These are phyloP conservation scores for Pionites leucogaster DNA, from an alignment of 2,113 vertebrate genomes.

Conservation along the genomic window DNA sequence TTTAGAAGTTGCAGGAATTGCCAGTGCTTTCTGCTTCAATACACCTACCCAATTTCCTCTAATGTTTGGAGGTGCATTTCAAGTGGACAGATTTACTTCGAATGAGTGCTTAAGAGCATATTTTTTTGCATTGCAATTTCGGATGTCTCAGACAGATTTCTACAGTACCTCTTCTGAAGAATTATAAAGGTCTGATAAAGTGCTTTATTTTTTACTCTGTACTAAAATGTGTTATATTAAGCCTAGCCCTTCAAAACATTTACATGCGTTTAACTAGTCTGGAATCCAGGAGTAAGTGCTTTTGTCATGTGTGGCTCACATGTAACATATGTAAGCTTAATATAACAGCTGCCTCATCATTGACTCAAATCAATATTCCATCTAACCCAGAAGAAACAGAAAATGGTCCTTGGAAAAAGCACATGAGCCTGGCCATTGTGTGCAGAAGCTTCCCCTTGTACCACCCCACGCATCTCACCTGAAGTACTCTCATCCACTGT, in stretches of 20 bases:
- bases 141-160: background rate
- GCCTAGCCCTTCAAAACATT: background rate
- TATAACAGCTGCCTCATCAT: background rate
- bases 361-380: fast-evolving
- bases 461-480: background rate
- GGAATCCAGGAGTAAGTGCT: background rate
- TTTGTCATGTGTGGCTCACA: background rate
- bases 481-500: background rate
- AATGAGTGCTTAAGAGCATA: fast-evolving
- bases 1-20: background rate
- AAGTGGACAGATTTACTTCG: background rate
- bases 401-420: background rate
- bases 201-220: background rate
- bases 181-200: background rate
- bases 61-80: background rate
- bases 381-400: background rate
- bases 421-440: background rate
- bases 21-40: background rate
- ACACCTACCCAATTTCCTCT: background rate
- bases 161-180: background rate
- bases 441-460: background rate
- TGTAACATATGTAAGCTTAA: background rate
- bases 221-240: background rate
- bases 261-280: background rate
- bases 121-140: background rate